Evolutionary conservation across 2,797 vertebrate species (phyloP), one percentile per base, ranked within the genome.

Genomic region (Lithobates pipiens): DNA sequence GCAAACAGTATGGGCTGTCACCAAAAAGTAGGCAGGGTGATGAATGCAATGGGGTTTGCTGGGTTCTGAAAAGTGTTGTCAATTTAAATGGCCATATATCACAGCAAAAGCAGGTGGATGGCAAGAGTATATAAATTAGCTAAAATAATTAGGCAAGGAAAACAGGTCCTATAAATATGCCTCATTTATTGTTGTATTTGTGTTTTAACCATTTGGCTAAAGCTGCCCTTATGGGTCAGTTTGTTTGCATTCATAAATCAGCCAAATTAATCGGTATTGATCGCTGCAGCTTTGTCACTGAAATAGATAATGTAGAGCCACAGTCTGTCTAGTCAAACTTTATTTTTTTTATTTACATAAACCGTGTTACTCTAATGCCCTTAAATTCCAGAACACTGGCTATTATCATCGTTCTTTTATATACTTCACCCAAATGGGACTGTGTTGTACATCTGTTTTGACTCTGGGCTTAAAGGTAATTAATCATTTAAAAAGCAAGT

Each of bases 401-500:
- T n/a, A 50, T 16, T 74, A 50, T 9, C 25, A 25, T 11, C 0
- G 25, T 74, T 27, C 11, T 46, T 27, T 74, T 15, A 44, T 74
- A 50, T 74, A 74, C 72, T 27, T 74, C 42, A 74, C 42, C 39
- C 39, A 46, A 27, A 44, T 67, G 36, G 44, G 36, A 74, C 36
- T 46, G 15, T 44, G 72, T 39, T 74, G 36, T 67, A 68, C 46
- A 63, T 65, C n/a, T 76, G 36, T 76, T 57, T 70, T 25, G 23
- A 68, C 73, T 83, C 75, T 76, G 25, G 5, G 16, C 16, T 46
- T 76, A 21, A 76, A 76, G 61, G 65, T 67, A 76, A 83, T 83
- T 50, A 83, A 76, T 83, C 73, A 76, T 75, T 75, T 68, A 76
- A 65, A 34, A 23, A 34, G 61, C 65, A 36, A 82, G 34, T 83